Conservation (phyloP, 2,888 invertebrate species). For the Escarpia spicata region DNA sequence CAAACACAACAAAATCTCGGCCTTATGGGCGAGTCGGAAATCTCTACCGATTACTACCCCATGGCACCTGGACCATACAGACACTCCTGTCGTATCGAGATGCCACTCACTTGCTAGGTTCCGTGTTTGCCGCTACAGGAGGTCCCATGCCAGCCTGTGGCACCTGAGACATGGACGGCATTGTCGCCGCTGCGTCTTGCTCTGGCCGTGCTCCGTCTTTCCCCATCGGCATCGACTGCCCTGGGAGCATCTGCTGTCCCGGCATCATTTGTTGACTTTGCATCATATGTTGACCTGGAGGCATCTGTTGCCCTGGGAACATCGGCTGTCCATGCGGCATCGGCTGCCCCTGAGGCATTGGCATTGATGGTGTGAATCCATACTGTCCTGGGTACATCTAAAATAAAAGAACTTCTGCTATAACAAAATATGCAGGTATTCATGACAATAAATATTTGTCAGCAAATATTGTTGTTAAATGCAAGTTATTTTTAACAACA, state of each 20-base stretch:
- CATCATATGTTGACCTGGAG: neutral
- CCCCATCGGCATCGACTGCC: neutral
- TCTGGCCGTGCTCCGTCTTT: neutral
- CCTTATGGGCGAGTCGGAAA: neutral
- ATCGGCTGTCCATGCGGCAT: too few relatives aligned
- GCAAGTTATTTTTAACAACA: neutral
- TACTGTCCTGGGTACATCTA: neutral
- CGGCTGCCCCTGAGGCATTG: neutral
- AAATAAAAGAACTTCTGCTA: neutral
- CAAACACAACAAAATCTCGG: neutral
- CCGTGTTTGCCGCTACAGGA: neutral
- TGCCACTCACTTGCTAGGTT: slow-evolving; percentile 2
- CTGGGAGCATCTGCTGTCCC: neutral
- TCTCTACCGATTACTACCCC: neutral
- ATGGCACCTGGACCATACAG: neutral
- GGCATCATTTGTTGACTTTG: neutral
- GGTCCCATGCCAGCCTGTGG: neutral
- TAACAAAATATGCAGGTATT: neutral
- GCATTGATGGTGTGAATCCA: neutral
- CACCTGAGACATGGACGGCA: neutral
- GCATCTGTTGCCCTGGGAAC: neutral
- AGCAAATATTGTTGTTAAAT: neutral
- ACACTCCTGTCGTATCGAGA: neutral
- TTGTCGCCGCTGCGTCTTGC: neutral
- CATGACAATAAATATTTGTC: neutral